A percentile compares a stretch with the other conserved stretches of the same genome.
phyloP scores from a whole-genome alignment of 1,140 invertebrate species.

The Habropoda laboriosa region DNA sequence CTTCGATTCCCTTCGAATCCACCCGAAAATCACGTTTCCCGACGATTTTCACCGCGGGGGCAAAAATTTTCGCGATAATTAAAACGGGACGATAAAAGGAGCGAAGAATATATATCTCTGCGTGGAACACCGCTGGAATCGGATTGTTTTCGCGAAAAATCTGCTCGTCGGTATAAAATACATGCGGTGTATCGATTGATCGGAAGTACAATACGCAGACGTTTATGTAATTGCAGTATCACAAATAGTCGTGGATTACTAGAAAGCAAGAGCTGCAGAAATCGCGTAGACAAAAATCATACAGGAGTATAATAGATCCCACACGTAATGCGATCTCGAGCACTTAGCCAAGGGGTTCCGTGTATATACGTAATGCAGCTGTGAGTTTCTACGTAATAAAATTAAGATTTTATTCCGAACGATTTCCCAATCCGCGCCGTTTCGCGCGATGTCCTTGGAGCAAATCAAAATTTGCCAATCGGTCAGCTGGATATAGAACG shows the following conservation, averaged over 20 bases:
- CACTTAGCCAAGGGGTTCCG: conserved; percentile 54
- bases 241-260: conserved; percentile 35
- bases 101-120: no score
- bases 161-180: neutral
- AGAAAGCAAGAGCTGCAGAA: conserved; percentile 49
- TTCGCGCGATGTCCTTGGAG: conserved; percentile 29
- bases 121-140: no score
- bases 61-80: neutral
- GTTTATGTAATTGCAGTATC: conserved; percentile 50
- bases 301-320: conserved; percentile 37
- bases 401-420: conserved; percentile 38
- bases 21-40: neutral
- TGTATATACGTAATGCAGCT: conserved; percentile 53
- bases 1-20: neutral
- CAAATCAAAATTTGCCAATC: conserved; percentile 27
- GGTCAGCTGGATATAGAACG: neutral
- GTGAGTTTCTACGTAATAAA: conserved; percentile 6
- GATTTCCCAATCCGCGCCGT: conserved; percentile 44
- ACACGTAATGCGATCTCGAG: conserved; percentile 44
- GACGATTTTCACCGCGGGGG: neutral
- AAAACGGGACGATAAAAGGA: neutral
- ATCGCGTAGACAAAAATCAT: conserved; percentile 42
- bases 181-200: neutral
- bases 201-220: conserved; percentile 20
- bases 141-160: neutral